These are phyloP conservation scores for Cephalotes varians DNA, from an alignment of 2,888 invertebrate genomes.

Conservation along the genomic window DNA sequence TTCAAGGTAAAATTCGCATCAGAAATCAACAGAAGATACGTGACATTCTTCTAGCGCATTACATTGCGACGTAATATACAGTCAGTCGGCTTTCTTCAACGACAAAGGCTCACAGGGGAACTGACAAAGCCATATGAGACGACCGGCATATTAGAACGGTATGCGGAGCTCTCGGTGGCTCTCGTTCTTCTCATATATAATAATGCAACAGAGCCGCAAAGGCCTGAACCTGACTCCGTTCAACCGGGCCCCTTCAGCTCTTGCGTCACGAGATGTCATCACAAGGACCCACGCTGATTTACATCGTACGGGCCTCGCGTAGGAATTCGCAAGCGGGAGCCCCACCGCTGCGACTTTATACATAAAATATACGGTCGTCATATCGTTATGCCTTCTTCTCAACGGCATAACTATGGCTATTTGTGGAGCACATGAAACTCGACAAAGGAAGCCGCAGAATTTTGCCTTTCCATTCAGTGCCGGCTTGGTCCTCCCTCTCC, in stretches of 20 bases:
- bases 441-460: slow-evolving; percentile 67
- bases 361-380: slow-evolving; percentile 83
- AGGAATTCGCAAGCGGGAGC: slow-evolving; percentile 61
- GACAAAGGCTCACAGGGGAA: slow-evolving; percentile 80
- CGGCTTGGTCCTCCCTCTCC: not conserved
- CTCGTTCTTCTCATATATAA: slow-evolving; percentile 74
- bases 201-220: slow-evolving; percentile 71
- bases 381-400: slow-evolving; percentile 80
- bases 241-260: slow-evolving; percentile 69
- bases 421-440: slow-evolving; percentile 51
- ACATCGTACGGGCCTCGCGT: slow-evolving; percentile 75
- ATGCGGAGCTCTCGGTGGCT: slow-evolving; percentile 74
- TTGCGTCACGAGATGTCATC: slow-evolving; percentile 83
- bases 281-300: slow-evolving; percentile 79
- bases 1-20: slow-evolving; percentile 52
- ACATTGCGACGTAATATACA: slow-evolving; percentile 85
- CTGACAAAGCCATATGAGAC: slow-evolving; percentile 80
- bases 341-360: slow-evolving; percentile 74
- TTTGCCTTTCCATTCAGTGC: slow-evolving; percentile 3
- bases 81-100: slow-evolving; percentile 83
- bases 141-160: slow-evolving; percentile 85
- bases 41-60: slow-evolving; percentile 73
- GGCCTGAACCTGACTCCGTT: slow-evolving; percentile 53
- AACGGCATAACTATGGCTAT: slow-evolving; percentile 67
- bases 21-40: slow-evolving; percentile 62